Percentiles rank a stretch among this genome's conserved stretches.
Evolutionary conservation across 2,888 invertebrate species (phyloP).

Genomic region (Eilema depressum): DNA sequence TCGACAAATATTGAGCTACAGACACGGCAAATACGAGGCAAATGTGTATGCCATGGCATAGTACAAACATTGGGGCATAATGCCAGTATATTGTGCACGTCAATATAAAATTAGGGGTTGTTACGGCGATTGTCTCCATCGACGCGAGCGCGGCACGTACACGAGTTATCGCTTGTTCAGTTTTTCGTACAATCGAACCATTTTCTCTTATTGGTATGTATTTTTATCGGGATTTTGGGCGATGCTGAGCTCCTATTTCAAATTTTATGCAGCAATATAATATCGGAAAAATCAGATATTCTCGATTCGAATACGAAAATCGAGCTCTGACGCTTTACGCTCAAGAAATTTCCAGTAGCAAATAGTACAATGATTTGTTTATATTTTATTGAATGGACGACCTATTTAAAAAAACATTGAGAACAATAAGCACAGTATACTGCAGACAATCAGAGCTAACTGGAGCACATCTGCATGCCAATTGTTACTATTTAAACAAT

Average conservation of each 20-base stretch:
- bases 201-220: constrained; percentile 60
- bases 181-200: constrained; percentile 57
- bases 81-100: constrained; percentile 67
- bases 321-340: constrained; percentile 16
- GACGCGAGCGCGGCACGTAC: constrained; percentile 72
- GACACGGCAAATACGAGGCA: constrained; percentile 80
- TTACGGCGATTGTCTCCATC: constrained; percentile 75
- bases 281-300: constrained; percentile 23
- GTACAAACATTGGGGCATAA: constrained; percentile 79
- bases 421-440: constrained; percentile 32
- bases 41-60: constrained; percentile 64
- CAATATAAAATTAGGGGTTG: constrained; percentile 79
- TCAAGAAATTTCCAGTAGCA: constrained; percentile 20
- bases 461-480: constrained; percentile 47
- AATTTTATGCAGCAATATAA: constrained; percentile 36
- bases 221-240: constrained; percentile 48
- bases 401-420: constrained; percentile 31
- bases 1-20: constrained; percentile 84
- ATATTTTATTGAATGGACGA: constrained; percentile 12
- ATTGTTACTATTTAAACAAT: constrained; percentile 40
- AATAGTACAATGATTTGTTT: constrained; percentile 1
- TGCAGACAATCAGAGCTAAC: constrained; percentile 43
- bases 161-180: constrained; percentile 66
- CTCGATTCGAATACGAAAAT: constrained; percentile 28
- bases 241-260: constrained; percentile 32